These are phyloP conservation scores for Hybognathus amarus DNA, from an alignment of 2,797 vertebrate species.

Conservation along the genomic window DNA sequence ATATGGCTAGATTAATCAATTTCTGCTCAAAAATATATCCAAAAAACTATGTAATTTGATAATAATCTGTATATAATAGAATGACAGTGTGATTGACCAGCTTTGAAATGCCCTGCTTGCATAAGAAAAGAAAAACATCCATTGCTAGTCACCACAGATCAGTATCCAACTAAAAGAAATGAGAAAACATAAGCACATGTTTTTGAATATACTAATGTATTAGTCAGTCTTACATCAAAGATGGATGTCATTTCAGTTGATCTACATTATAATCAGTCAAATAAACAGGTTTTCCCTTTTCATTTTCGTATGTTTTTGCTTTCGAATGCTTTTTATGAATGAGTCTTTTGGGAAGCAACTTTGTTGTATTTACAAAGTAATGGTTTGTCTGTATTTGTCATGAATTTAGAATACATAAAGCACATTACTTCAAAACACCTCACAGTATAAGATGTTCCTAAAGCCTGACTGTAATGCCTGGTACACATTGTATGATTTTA, in stretches of 20 bases:
- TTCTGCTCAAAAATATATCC: conserved; percentile 7
- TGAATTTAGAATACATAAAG: conserved; percentile 6
- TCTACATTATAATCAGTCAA: conserved; percentile 32
- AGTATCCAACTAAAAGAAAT: conserved; percentile 34
- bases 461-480: not conserved
- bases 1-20: not conserved
- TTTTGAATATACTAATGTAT: conserved; percentile 19
- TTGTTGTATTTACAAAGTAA: not conserved
- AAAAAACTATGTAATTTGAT: not conserved
- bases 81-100: not conserved
- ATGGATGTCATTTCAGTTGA: conserved; percentile 4
- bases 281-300: conserved; percentile 2
- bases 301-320: not conserved
- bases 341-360: conserved; percentile 7
- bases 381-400: too few relatives aligned
- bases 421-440: conserved; percentile 41
- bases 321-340: too few relatives aligned
- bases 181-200: conserved; percentile 20
- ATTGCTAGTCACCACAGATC: not conserved
- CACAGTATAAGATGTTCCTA: conserved; percentile 46
- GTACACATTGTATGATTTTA: too few relatives aligned
- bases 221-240: not conserved
- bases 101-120: not conserved
- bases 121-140: too few relatives aligned
- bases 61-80: not conserved